Percentiles rank a stretch among this genome's conserved stretches.
Conservation (phyloP, 1,140 invertebrate species). For the Physella acuta region DNA sequence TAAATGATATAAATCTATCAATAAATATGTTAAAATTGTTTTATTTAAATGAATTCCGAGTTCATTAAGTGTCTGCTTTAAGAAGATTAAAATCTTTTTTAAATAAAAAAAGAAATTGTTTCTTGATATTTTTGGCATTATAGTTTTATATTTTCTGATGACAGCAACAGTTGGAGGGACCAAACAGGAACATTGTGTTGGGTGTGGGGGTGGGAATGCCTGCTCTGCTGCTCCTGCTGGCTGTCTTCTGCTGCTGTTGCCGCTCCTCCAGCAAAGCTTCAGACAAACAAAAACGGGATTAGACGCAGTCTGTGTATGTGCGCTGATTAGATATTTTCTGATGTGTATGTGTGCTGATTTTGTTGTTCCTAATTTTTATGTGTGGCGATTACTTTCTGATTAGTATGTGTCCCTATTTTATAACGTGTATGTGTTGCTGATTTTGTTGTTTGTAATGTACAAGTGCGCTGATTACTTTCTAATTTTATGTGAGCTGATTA, state of each 20-base stretch:
- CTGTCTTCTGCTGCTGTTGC: conserved; percentile 22
- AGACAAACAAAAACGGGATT: conserved; percentile 23
- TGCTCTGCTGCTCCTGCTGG: conserved; percentile 25
- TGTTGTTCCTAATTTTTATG: too few species aligned
- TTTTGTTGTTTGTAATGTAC: too few species aligned
- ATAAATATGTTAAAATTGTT: not conserved
- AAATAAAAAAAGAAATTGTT: too few species aligned
- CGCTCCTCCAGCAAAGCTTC: conserved; percentile 1
- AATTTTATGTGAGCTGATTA: too few species aligned
- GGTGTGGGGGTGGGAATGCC: conserved; percentile 16
- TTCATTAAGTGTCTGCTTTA: not conserved
- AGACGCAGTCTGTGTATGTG: not conserved
- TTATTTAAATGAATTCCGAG: not conserved
- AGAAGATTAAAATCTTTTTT: not conserved
- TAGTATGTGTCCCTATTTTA: too few species aligned
- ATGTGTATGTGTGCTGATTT: too few species aligned
- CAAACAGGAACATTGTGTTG: conserved; percentile 27
- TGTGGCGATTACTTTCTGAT: too few species aligned
- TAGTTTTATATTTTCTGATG: too few species aligned
- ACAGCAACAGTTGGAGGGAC: conserved; percentile 32
- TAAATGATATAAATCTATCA: not conserved
- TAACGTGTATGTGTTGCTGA: too few species aligned
- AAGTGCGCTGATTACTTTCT: too few species aligned
- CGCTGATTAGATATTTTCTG: too few species aligned
- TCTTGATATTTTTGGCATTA: too few species aligned